These are phyloP conservation scores for Labrus mixtus DNA, from an alignment of 2,113 vertebrate species.

Conservation along the genomic window DNA sequence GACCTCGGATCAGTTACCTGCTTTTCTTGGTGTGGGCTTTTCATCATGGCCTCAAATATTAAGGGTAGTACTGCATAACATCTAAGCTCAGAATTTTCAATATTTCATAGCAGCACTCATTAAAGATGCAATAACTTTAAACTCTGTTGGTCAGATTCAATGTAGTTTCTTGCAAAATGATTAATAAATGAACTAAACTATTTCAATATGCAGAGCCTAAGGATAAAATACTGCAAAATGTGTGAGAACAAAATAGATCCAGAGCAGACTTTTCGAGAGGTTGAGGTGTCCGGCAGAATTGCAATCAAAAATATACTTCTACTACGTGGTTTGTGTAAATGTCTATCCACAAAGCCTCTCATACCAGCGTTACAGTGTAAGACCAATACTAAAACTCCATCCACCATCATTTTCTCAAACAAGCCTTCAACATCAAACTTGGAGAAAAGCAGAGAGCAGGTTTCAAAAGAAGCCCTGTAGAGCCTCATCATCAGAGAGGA, in stretches of 20 bases:
- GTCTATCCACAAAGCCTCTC: not conserved
- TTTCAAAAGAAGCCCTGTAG: slow-evolving; percentile 37
- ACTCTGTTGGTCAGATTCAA: not conserved
- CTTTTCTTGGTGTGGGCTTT: not conserved
- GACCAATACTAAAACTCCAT: slow-evolving; percentile 12
- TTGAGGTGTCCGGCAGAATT: not conserved
- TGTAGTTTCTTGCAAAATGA: not conserved
- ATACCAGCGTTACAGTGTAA: not conserved
- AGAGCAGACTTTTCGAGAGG: too few species aligned
- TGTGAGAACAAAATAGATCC: too few species aligned
- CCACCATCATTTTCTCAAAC: slow-evolving; percentile 26
- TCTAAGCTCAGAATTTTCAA: not conserved
- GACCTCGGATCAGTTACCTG: not conserved
- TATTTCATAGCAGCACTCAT: not conserved
- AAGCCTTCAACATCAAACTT: slow-evolving; percentile 41
- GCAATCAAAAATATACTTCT: not conserved
- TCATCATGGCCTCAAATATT: not conserved
- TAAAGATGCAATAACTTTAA: not conserved
- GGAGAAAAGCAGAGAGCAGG: slow-evolving; percentile 14
- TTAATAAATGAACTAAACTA: not conserved
- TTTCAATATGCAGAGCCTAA: too few species aligned
- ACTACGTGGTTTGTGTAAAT: not conserved
- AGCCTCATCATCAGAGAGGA: slow-evolving; percentile 46
- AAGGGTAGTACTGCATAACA: too few species aligned
- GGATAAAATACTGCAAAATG: too few species aligned